These are phyloP conservation scores for Drosophila lutescens DNA, from an alignment of 2,888 invertebrate genomes.

Conservation along the genomic window DNA sequence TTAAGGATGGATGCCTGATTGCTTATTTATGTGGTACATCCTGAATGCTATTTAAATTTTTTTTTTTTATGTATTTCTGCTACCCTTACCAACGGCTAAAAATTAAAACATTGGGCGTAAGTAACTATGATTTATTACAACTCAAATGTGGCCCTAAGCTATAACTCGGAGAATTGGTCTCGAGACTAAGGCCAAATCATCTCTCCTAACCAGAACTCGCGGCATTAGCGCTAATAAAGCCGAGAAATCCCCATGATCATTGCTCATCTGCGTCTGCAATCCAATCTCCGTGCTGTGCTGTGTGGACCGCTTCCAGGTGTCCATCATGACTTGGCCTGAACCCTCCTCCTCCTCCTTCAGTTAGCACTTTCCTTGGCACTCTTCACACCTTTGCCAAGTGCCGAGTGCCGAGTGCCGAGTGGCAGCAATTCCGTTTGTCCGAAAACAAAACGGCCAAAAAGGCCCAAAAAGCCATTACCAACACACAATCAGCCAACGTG, in stretches of 20 bases:
- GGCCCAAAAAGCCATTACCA: conserved; percentile 53
- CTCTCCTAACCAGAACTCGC: background rate
- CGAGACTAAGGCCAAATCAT: background rate
- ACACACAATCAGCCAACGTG: conserved; percentile 53
- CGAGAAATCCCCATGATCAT: conserved; percentile 33
- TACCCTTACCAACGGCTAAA: no score
- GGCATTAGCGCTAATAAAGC: conserved; percentile 35
- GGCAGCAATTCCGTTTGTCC: conserved; percentile 42
- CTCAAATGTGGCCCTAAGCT: background rate
- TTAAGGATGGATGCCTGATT: background rate
- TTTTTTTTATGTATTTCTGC: no score
- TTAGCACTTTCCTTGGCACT: conserved; percentile 31
- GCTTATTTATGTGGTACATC: background rate
- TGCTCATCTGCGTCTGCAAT: conserved; percentile 31
- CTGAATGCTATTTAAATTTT: background rate
- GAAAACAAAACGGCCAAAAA: conserved; percentile 42
- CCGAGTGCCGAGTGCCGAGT: conserved; percentile 13
- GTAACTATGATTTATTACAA: background rate
- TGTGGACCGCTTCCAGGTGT: conserved; percentile 23
- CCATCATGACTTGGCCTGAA: conserved; percentile 23
- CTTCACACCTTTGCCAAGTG: conserved; percentile 27
- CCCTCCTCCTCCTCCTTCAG: background rate
- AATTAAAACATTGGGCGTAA: background rate
- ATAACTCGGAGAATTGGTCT: background rate
- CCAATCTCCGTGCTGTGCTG: conserved; percentile 3